Conservation (phyloP, 2,888 invertebrate genomes). For the Smittia aterrima region DNA sequence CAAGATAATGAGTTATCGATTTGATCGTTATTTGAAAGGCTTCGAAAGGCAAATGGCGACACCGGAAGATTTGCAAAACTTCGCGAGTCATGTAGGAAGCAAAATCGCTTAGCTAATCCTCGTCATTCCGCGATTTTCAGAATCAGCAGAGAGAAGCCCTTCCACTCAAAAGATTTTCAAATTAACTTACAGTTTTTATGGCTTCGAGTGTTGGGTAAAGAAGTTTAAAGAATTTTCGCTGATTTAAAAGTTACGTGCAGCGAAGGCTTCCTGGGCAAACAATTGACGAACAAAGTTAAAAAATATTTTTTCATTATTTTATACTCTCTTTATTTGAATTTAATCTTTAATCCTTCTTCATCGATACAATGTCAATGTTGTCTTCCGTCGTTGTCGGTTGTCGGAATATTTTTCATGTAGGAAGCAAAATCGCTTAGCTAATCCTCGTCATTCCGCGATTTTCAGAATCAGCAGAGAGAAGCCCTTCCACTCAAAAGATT, state of each 20-base stretch:
- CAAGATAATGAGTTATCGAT: slow-evolving; percentile 23
- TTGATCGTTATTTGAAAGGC: slow-evolving; percentile 16
- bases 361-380: background rate
- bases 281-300: background rate
- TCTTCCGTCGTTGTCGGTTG: background rate
- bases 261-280: background rate
- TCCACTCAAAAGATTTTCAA: background rate
- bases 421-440: background rate
- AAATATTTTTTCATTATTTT: background rate
- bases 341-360: background rate
- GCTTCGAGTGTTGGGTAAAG: background rate
- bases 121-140: slow-evolving; percentile 20
- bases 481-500: background rate
- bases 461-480: background rate
- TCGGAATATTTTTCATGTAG: background rate
- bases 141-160: background rate
- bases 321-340: slow-evolving; percentile 10
- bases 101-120: slow-evolving; percentile 1
- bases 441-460: slow-evolving; percentile 27
- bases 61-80: too few species aligned
- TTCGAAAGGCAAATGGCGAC: background rate
- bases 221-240: too few species aligned
- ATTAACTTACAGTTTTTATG: background rate
- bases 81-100: too few species aligned
- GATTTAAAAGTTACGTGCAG: too few species aligned